Evolutionary conservation across 2,797 vertebrate genomes (phyloP), one percentile per base, ranked within the genome.

Genomic region (Phalanger gymnotis): DNA sequence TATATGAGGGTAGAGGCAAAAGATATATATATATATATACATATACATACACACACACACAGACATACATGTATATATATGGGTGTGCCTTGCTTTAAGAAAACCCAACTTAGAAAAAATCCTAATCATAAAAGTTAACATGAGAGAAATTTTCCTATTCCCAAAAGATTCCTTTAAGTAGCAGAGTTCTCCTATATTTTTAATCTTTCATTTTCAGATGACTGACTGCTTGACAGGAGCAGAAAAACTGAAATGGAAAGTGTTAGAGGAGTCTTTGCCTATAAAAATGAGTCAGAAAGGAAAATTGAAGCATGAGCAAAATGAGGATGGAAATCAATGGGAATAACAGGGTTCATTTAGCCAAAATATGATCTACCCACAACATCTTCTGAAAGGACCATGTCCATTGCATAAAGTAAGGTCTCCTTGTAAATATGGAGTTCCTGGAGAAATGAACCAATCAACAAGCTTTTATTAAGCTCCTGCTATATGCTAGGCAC

Each of bases 241-340:
- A 92, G 57, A 96, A 94, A 94, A 52, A 61, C 54, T 40, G 16
- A 87, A 87, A 87, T 87, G 73, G 73, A 87, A 95, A 93, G 22
- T 27, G 47, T 91, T 89, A 56, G 55, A 56, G 55, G 73, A 34
- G 61, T 56, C 89, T 66, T 91, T 92, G 40, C 92, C 94, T 91
- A 66, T 93, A 27, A 93, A 95, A 92, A 93, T 73, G 93, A 96
- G 73, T 95, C 91, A 47, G 92, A 96, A 91, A 90, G 47, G 4
- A 94, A 52, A 31, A 47, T 27, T 87, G 28, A 87, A 87, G 3
- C 4, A 27, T 87, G 40, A 0, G 2, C 81, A 34, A 61, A 40
- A 7, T 55, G 95, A 90, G 94, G 87, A 34, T 30, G 34, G 90
- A 90, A 53, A n/a, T 90, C 92, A 47, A 47, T 87, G 22, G 40